Evolutionary conservation across 2,797 vertebrate species (phyloP), one percentile per base, ranked within the genome.

Genomic region (Oreochromis grahami): DNA sequence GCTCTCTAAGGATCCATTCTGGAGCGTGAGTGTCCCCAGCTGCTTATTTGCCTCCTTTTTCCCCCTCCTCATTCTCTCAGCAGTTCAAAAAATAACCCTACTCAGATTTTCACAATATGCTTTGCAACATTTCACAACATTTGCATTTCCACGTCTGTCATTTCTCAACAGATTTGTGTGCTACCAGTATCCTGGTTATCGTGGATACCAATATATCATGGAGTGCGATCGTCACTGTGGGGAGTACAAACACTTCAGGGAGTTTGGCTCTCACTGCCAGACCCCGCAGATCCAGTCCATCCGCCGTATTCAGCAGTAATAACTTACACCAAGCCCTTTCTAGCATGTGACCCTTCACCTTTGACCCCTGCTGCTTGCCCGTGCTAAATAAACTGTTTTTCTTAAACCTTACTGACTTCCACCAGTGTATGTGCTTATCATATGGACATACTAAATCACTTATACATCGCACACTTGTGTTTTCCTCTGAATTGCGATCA

Each of bases 281-380:
- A 98, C 97, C 82, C 97, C 97, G 93, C 98, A 98, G 95, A 97
- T 99, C 91, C 98, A 99, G 95, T 98, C 98, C 93, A 97, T 98
- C 95, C 97, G 98, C 93, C 97, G 98, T 90, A 97, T 98, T 93
- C 98, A 98, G 96, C 98, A 98, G 95, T 98, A 97, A 97, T 87
- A 76, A 13, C 85, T 17, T 17, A 81, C 77, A 51, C 78, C 81
- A 48, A 38, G 78, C 48, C 74, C 41, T 19, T 80, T 77, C 45
- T 63, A 84, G 86, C 86, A 55, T 78, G 77, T 92, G 77, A 90
- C 89, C 92, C 79, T 81, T 89, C 78, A 93, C 92, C 90, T 83
- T 41, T 83, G 68, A 91, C 80, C 86, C 86, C 86, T 86, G 52
- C 89, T 87, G 82, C 90, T 86, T 55, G 89, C 89, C 90, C 83